Base-by-base conservation (phyloP, 1,140 invertebrate species). In the Holcopasites calliopsidis region DNA sequence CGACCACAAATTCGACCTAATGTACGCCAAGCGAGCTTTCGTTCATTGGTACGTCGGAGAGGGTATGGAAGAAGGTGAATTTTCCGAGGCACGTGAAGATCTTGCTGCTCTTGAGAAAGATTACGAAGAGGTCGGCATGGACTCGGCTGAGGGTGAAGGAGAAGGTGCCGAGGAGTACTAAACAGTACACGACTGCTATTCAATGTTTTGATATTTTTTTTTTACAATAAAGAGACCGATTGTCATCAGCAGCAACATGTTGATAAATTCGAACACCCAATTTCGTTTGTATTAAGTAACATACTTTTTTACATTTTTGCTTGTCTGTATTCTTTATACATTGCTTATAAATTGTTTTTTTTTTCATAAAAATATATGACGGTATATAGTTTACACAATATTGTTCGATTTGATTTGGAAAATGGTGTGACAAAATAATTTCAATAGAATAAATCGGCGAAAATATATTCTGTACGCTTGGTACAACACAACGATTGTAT, bases 61-160 rank as follows among this genome's bases (percentile, higher is more conserved):
- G 28, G 82, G 82, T 80, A 84, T 84, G 82, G 82, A 84, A 18
- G 82, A 84, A 31, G 82, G 82, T 61, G 82, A 84, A 23, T 84
- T 84, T 47, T 84, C 82, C 0, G 82, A 84, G 44, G 82, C 82
- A 11, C 82, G 82, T 3, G 82, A 84, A n/a, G 82, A 84, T 80
- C 77, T 84, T 0, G 82, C 82, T 0, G 82, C 82, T 2, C 68
- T 84, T 2, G 82, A 84, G 13, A 84, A 84, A 8, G 82, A 84
- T 38, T 84, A 84, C 31, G 82, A 84, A 16, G 82, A 84, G n/a
- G 82, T 84, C 4, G 82, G 82, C 40, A 80, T 84, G 81, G 82
- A 84, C 40, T 84, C 82, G 1, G 82, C 77, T 0, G 82, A 84
- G 23, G 82, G 81, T 40, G 82, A 84, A 50, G 82, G 72, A 52